These are phyloP conservation scores for Micromys minutus DNA, from an alignment of 2,113 vertebrate species.

Conservation along the genomic window DNA sequence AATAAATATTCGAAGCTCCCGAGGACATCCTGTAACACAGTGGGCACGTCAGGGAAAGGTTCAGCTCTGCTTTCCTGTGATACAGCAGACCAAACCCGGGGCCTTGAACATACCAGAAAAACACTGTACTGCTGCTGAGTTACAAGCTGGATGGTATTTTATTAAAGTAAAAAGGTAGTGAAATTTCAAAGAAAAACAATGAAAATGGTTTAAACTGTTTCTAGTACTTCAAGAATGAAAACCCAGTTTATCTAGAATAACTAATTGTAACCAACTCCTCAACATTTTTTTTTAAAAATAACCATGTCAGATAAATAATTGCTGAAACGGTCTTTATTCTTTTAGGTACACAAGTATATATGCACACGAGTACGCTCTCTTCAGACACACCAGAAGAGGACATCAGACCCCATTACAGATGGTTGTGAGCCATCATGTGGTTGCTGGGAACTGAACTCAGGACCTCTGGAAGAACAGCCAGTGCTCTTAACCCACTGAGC, in stretches of 20 bases:
- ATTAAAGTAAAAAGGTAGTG: not conserved
- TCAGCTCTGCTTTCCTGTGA: not conserved
- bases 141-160: slow-evolving; percentile 5
- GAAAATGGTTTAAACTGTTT: slow-evolving; percentile 25
- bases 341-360: too few relatives aligned
- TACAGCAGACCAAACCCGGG: not conserved
- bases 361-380: too few relatives aligned
- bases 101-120: not conserved
- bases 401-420: too few relatives aligned
- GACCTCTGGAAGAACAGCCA: too few relatives aligned
- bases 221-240: slow-evolving; percentile 38
- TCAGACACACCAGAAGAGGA: too few relatives aligned
- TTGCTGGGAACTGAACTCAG: too few relatives aligned
- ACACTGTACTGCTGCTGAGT: not conserved
- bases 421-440: too few relatives aligned
- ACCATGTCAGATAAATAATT: slow-evolving; percentile 19
- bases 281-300: not conserved
- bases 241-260: slow-evolving; percentile 8
- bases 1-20: not conserved
- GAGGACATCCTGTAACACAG: not conserved
- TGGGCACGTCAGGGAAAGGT: not conserved
- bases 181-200: not conserved
- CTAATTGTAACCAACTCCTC: not conserved
- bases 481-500: too few relatives aligned
- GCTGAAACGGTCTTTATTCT: slow-evolving; percentile 26